Base-by-base conservation (phyloP, 1,140 invertebrate genomes). In the Helicorthomorpha holstii region DNA sequence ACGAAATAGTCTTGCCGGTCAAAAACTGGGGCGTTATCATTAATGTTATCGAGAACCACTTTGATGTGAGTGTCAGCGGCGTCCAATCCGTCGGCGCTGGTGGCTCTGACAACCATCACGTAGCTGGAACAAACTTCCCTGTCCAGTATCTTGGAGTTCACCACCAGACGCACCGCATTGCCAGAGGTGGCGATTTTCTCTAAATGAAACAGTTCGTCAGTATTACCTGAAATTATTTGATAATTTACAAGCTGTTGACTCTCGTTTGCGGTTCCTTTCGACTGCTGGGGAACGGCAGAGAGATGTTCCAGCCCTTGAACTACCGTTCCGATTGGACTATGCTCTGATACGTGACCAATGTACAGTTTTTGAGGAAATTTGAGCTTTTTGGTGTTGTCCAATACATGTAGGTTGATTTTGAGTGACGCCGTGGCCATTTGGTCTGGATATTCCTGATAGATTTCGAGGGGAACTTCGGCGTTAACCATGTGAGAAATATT, bases 21-120 rank as follows among this genome's bases (percentile, higher is more conserved):
- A 64, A 94, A 92, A 10, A 81, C 69, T 0, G 90, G 90, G 51
- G 79, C 76, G 63, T 95, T 91, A 66, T 95, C 91, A 64, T 97
- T 95, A 58, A 83, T 81, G 62, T 95, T 88, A 1, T 78, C 63
- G 0, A 96, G 75, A 2, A 73, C 69, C 2, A 95, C 74, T 21
- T 73, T 69, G 2, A 94, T 73, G 41, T 75, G 79, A 1, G 83
- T 78, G 16, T 76, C 73, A 0, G 83, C 79, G 54, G 77, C 82
- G 61, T 83, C 84, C 4, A 83, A 70, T 7, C 78, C 81, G 51
- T 78, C 75, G 10, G 75, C 69, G 63, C 88, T 83, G 4, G 75
- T 76, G 0, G 85, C 87, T 59, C 83, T 78, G 47, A 90, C 69
- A 0, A 79, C 75, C 25, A 90, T 64, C 43, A 75, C 72, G 60